Evolutionary conservation across 2,113 vertebrate species (phyloP), one percentile per base, ranked within the genome.

Genomic region (Eublepharis macularius): DNA sequence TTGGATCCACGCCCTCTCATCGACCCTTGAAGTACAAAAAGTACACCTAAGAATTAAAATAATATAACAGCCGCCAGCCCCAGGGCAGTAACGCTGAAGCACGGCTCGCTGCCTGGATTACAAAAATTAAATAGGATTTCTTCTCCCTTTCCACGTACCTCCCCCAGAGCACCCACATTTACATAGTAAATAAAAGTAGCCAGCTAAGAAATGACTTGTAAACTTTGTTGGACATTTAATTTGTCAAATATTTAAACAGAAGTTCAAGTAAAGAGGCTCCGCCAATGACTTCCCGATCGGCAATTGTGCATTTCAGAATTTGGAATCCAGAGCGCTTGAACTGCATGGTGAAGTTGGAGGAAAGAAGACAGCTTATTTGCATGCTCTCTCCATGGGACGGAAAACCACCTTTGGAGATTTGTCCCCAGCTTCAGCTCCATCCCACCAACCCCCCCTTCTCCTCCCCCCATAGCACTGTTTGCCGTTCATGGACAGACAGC

Each of bases 121-220:
- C 66, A 70, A 90, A 63, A 90, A 92, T 92, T 76, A 89, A 94
- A 95, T 76, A 93, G 12, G 32, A 47, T 81, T 63, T 60, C 17
- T 29, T 16, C 32, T 41, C 43, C 32, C 16, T 17, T 29, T 43
- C 26, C 19, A 9, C 21, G 69, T n/a, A 34, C 60, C 60, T 3
- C 0, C 81, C 54, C 34, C 2, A 82, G 51, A 39, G 84, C 86
- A 36, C 75, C 51, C 85, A 77, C 74, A 80, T 87, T 83, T 87
- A 88, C 86, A 92, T 54, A 0, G 94, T 92, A 92, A 89, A 94
- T 91, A 91, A 73, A 87, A 49, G 57, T 65, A 84, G 83, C 24
- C 78, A 88, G 57, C 87, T 65, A 87, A 86, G 83, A 83, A 88
- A 75, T 78, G 49, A n/a, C 88, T 82, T 89, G 94, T 94, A 94